Conservation (phyloP, 1,140 invertebrate genomes). For the Nautilus pompilius region DNA sequence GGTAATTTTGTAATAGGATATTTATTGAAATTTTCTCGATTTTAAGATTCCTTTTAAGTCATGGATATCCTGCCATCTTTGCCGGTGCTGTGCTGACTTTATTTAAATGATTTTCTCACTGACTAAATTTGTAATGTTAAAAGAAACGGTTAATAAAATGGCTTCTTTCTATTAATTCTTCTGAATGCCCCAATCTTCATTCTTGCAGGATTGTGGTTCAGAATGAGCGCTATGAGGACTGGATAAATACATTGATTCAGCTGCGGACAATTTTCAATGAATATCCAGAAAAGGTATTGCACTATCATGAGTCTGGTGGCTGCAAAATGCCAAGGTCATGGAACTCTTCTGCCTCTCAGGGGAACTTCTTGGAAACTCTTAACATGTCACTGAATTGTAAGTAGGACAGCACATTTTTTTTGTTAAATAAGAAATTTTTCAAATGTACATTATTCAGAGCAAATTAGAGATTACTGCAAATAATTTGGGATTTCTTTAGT, state of each 20-base stretch:
- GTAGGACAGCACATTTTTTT: slow-evolving; percentile 3
- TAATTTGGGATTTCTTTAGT: background rate
- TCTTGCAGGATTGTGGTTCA: slow-evolving; percentile 83
- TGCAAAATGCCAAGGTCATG: slow-evolving; percentile 74
- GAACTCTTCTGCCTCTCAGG: slow-evolving; percentile 89
- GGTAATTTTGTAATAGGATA: slow-evolving; percentile 4
- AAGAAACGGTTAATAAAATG: too few relatives aligned
- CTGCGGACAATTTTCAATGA: slow-evolving; percentile 84
- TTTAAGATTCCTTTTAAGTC: too few relatives aligned
- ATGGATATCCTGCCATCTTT: too few relatives aligned
- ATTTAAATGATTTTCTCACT: too few relatives aligned
- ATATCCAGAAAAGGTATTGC: slow-evolving; percentile 83
- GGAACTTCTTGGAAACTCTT: slow-evolving; percentile 96
- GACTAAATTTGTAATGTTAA: too few relatives aligned
- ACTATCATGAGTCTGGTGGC: slow-evolving; percentile 73
- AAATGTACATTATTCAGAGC: background rate
- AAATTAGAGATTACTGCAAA: background rate
- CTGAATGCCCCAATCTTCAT: background rate
- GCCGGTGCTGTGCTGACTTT: too few relatives aligned
- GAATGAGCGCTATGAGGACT: slow-evolving; percentile 98
- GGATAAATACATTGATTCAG: slow-evolving; percentile 83
- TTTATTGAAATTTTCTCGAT: too few relatives aligned
- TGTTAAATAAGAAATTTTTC: background rate
- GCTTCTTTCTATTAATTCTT: too few relatives aligned
- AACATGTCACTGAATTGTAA: slow-evolving; percentile 97